Conservation (phyloP, 1,140 invertebrate species). For the Trichonephila inaurata region DNA sequence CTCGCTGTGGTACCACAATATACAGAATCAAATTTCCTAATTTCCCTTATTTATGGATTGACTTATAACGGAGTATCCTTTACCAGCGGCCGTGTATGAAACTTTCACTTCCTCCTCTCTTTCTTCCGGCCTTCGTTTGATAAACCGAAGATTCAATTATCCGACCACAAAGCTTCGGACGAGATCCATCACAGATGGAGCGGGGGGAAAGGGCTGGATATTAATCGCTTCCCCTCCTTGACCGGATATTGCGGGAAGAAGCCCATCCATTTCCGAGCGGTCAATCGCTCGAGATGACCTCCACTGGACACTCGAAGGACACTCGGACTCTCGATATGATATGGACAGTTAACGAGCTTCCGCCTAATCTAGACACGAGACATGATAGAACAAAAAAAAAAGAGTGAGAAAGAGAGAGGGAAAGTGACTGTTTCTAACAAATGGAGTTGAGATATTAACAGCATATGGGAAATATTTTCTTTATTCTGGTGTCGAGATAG, state of each 20-base stretch:
- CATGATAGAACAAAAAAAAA: not conserved
- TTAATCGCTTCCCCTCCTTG: slow-evolving; percentile 34
- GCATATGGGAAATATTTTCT: no score
- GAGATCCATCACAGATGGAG: not conserved
- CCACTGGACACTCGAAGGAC: slow-evolving; percentile 60
- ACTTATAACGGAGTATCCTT: no score
- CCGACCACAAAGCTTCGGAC: not conserved
- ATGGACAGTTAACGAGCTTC: not conserved
- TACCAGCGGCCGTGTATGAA: not conserved
- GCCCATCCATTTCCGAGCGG: slow-evolving; percentile 62
- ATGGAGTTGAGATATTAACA: no score
- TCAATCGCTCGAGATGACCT: slow-evolving; percentile 62
- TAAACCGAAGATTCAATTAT: slow-evolving; percentile 41
- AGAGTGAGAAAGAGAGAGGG: no score
- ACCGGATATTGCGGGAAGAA: slow-evolving; percentile 65
- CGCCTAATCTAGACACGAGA: not conserved
- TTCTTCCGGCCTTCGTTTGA: not conserved
- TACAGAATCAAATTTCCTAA: no score
- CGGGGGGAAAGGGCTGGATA: not conserved
- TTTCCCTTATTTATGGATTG: no score
- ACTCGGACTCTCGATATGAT: not conserved
- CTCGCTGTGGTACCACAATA: no score
- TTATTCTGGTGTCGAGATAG: no score
- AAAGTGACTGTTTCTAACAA: no score
- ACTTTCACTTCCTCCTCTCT: not conserved